Evolutionary conservation across 2,113 vertebrate genomes (phyloP).

Genomic region (Megaceryle maxima): DNA sequence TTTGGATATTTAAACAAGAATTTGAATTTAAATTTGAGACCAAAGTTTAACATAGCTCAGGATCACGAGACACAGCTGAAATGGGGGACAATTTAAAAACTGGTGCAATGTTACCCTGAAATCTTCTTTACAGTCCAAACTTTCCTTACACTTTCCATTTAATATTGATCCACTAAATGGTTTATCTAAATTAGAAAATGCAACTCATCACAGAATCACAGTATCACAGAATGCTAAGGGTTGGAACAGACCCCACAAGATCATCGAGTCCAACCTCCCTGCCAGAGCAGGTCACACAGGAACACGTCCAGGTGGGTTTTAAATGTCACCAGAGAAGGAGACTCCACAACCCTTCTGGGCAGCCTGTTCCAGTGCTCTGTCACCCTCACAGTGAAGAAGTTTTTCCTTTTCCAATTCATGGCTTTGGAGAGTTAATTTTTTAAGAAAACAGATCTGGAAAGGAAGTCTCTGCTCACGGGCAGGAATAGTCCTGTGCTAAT

Average conservation of each 20-base stretch:
- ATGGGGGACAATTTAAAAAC: not conserved
- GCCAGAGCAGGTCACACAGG: too few species aligned
- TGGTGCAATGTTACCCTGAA: not conserved
- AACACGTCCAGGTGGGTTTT: too few species aligned
- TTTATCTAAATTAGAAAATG: not conserved
- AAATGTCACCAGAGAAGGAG: too few species aligned
- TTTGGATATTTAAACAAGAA: not conserved
- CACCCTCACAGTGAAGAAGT: too few species aligned
- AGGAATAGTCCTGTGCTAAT: not conserved
- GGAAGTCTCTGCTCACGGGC: not conserved
- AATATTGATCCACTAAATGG: not conserved
- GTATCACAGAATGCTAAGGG: too few species aligned
- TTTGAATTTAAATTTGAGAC: not conserved
- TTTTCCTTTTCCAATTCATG: too few species aligned
- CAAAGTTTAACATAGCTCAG: not conserved
- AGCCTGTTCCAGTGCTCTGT: not conserved
- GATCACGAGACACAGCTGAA: accelerated
- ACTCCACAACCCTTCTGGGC: too few species aligned
- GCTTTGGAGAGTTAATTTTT: too few species aligned
- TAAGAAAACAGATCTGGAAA: not conserved
- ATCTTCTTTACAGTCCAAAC: not conserved
- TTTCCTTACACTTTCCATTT: not conserved
- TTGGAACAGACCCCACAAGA: too few species aligned
- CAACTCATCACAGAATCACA: not conserved
- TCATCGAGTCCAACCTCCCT: too few species aligned